These are phyloP conservation scores for Epinephelus cyanopodus DNA, from an alignment of 2,113 vertebrate genomes.

Conservation along the genomic window DNA sequence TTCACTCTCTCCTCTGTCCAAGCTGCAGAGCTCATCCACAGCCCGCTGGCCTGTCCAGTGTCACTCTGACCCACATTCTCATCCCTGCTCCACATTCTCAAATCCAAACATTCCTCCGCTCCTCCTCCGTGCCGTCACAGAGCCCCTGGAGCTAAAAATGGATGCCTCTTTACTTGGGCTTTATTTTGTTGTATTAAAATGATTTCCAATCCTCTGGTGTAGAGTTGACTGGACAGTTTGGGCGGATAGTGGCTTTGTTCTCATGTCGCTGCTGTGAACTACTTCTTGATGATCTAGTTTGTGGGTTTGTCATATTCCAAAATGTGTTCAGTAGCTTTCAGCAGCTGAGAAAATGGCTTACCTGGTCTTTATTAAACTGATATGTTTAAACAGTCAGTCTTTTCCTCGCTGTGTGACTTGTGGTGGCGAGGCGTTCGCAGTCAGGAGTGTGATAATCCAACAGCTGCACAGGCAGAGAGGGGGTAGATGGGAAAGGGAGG, in stretches of 20 bases:
- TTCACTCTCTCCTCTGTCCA: background rate
- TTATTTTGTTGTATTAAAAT: slow-evolving; percentile 9
- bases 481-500: slow-evolving; percentile 2
- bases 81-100: slow-evolving; percentile 51
- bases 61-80: slow-evolving; percentile 66
- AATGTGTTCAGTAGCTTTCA: no score
- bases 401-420: slow-evolving; percentile 57
- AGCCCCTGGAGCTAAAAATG: slow-evolving; percentile 7
- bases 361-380: background rate
- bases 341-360: no score
- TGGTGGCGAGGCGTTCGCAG: slow-evolving; percentile 62
- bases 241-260: background rate
- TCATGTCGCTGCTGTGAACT: background rate
- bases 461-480: slow-evolving; percentile 71
- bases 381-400: slow-evolving; percentile 11
- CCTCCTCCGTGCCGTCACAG: background rate
- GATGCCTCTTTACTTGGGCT: background rate
- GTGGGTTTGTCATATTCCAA: background rate
- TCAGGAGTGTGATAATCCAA: slow-evolving; percentile 72
- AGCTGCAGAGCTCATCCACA: slow-evolving; percentile 22
- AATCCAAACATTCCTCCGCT: slow-evolving; percentile 40
- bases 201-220: background rate
- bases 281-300: background rate
- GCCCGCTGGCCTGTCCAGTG: slow-evolving; percentile 24
- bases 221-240: background rate